A percentile compares a stretch with the other conserved stretches of the same genome.
Evolutionary conservation across 2,888 invertebrate genomes (phyloP).

Genomic region (Caenorhabditis zanzibari): DNA sequence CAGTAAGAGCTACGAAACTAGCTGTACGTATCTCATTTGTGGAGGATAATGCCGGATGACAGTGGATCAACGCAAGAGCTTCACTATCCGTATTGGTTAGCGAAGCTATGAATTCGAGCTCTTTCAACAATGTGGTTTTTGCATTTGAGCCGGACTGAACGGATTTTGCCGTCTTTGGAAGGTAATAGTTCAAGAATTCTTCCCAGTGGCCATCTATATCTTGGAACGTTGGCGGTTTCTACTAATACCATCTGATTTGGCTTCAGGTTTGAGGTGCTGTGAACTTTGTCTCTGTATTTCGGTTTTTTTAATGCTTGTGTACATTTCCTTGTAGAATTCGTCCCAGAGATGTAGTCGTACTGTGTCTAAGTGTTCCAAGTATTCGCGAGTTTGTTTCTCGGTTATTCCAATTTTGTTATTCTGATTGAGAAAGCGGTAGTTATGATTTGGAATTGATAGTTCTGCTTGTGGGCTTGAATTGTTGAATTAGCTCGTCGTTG

Average conservation of each 20-base stretch:
- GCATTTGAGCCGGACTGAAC: background rate
- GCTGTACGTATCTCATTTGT: no score
- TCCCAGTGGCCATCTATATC: slow-evolving; percentile 1
- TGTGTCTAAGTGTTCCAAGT: background rate
- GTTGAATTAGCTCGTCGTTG: slow-evolving; percentile 1
- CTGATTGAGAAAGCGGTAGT: no score
- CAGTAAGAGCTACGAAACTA: no score
- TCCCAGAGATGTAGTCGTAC: background rate
- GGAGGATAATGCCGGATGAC: no score
- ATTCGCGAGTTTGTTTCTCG: slow-evolving; percentile 4
- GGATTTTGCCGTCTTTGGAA: background rate
- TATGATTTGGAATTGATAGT: background rate
- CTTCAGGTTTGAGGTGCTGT: background rate
- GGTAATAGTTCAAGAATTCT: background rate
- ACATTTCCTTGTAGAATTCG: background rate
- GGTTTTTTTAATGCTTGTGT: background rate
- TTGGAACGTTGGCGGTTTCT: background rate
- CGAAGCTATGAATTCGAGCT: no score
- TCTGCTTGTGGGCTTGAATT: slow-evolving; percentile 12
- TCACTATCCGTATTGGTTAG: no score
- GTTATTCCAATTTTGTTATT: background rate
- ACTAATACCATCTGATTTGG: background rate
- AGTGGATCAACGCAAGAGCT: no score
- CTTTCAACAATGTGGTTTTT: background rate
- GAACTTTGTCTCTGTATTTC: background rate